Evolutionary conservation across 1,140 invertebrate genomes (phyloP), one percentile per base, ranked within the genome.

Genomic region (Camponotus floridanus): DNA sequence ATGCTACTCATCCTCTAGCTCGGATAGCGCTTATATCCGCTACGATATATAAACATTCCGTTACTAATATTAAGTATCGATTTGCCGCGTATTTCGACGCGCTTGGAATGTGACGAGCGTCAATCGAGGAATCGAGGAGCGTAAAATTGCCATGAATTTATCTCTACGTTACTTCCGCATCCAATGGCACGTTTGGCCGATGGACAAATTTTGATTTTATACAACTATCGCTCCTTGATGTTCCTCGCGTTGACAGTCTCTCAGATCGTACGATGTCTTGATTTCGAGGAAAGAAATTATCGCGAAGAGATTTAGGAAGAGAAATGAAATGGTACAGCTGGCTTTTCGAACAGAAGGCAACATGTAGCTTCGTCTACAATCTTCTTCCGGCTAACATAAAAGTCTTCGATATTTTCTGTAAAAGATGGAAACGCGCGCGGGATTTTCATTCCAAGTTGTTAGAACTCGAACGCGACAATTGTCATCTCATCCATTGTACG

Each of bases 381-480:
- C 13, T 15, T 48, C 13, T 39, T 67, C 8, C 26, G 36, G 13
- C 2, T 33, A 48, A 70, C 8, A 21, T 15, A 80, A 57, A 45
- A 42, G 11, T 70, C 3, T 15, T 18, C 48, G 15, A 59, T 57
- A 55, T 26, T 42, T 45, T 39, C n/a, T 26, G 5, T 21, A 70
- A 68, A 39, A 39, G 33, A 45, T 45, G 68, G 13, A 80, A 80
- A 51, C 3, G 11, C 18, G 48, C 13, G n/a, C n/a, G 45, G 31
- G 7, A 80, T 57, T 39, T 55, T 57, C 79, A 51, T 18, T 51
- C 48, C 48, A 57, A 68, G 55, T 81, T 51, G 67, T 90, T 89
- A 79, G 61, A 70, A 80, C 48, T 80, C 51, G 61, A 83, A 73
- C 48, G 64, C 67, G 87, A 80, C 62, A 85, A 64, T 73, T 64